phyloP scores from a whole-genome alignment of 92 coral and sea anemone species.

The Paramuricea clavata region DNA sequence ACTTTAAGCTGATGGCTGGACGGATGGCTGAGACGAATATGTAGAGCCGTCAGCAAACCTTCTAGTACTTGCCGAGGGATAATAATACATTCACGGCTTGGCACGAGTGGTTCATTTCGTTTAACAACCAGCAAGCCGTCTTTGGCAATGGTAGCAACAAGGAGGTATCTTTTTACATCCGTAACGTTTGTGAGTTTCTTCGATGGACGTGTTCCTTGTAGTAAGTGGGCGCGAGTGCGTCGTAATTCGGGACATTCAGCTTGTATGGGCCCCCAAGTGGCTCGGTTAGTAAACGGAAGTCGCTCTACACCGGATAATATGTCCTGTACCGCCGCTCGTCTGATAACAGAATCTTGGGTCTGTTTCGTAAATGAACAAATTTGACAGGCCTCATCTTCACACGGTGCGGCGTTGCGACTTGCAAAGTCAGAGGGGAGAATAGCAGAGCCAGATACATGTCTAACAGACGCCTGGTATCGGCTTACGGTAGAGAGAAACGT shows the following conservation, averaged over 20 bases:
- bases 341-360: constrained; percentile 58
- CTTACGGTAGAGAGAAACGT: constrained; percentile 39
- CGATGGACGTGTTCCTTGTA: constrained; percentile 77
- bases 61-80: constrained; percentile 32
- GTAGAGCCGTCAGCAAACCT: constrained; percentile 37
- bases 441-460: constrained; percentile 47
- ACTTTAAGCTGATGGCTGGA: constrained; percentile 45
- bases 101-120: background rate
- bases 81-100: constrained; percentile 25
- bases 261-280: constrained; percentile 61
- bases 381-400: constrained; percentile 59
- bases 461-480: constrained; percentile 41
- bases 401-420: constrained; percentile 48
- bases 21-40: constrained; percentile 49
- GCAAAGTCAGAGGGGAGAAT: constrained; percentile 52
- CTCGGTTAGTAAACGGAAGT: constrained; percentile 72
- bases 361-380: constrained; percentile 56
- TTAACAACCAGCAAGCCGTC: constrained; percentile 74
- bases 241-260: constrained; percentile 54
- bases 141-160: constrained; percentile 58
- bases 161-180: constrained; percentile 70
- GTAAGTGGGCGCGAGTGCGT: constrained; percentile 64
- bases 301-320: constrained; percentile 45
- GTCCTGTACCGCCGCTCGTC: constrained; percentile 41
- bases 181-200: constrained; percentile 69